These are phyloP conservation scores for Beroe ovata DNA, from an alignment of 37 sponge, comb jelly and placozoan genomes.

Conservation along the genomic window DNA sequence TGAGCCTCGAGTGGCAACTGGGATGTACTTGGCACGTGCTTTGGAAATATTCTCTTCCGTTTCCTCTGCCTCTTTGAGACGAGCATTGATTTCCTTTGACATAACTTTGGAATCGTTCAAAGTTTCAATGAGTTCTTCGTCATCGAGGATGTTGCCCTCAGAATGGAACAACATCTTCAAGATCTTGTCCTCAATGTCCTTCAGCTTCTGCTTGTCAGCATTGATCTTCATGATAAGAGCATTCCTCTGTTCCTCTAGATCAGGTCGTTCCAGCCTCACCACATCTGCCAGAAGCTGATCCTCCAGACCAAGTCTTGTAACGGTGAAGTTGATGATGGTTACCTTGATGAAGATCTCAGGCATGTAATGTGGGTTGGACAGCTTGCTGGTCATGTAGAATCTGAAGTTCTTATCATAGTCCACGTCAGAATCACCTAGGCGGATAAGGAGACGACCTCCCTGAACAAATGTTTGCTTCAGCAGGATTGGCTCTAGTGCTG, in stretches of 20 bases:
- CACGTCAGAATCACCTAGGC: slow-evolving; percentile 96
- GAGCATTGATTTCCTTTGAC: slow-evolving; percentile 82
- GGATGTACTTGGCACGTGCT: slow-evolving; percentile 91
- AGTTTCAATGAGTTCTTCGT: slow-evolving; percentile 90
- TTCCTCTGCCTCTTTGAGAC: slow-evolving; percentile 89
- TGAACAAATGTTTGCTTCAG: slow-evolving; percentile 96
- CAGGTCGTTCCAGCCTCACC: slow-evolving; percentile 91
- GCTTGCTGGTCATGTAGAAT: slow-evolving; percentile 99
- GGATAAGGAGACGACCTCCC: slow-evolving; percentile 89
- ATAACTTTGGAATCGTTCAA: slow-evolving; percentile 90
- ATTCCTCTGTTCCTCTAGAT: slow-evolving; percentile 92
- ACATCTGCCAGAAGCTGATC: slow-evolving; percentile 99
- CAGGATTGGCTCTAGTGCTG: slow-evolving; percentile 94
- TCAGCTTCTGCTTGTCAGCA: slow-evolving; percentile 90
- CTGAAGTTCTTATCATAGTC: slow-evolving; percentile 99
- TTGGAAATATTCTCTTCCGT: slow-evolving; percentile 90
- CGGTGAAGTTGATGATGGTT: slow-evolving; percentile 99
- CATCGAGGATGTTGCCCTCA: slow-evolving; percentile 95
- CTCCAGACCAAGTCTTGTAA: slow-evolving; percentile 93
- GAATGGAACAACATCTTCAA: slow-evolving; percentile 92
- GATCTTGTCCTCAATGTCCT: slow-evolving; percentile 95
- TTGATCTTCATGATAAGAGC: slow-evolving; percentile 91
- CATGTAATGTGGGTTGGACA: slow-evolving; percentile 98
- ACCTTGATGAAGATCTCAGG: slow-evolving; percentile 99
- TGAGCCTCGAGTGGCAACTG: slow-evolving; percentile 93